Percentiles rank a stretch among this genome's conserved stretches.
phyloP scores from a whole-genome alignment of 2,797 vertebrate genomes.

The Poeciliopsis infans region DNA sequence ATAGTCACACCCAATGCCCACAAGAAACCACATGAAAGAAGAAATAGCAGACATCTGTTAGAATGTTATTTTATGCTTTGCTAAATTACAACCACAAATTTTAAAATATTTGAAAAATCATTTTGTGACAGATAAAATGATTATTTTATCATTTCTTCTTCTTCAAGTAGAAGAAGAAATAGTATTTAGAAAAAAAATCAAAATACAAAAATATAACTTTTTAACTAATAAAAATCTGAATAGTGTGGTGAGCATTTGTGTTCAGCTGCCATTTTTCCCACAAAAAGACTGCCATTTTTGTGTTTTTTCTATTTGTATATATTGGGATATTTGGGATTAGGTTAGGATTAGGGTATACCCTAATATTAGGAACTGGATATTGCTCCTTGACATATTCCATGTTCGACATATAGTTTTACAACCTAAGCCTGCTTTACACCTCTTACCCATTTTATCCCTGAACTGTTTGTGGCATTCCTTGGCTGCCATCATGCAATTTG shows the following conservation, averaged over 20 bases:
- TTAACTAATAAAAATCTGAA: too few relatives aligned
- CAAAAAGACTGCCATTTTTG: not conserved
- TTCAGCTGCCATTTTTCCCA: not conserved
- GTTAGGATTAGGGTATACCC: too few relatives aligned
- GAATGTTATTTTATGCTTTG: not conserved
- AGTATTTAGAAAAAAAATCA: not conserved
- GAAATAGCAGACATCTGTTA: constrained; percentile 35
- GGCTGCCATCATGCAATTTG: not conserved
- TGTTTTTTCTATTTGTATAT: too few relatives aligned
- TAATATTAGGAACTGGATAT: not conserved
- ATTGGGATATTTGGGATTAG: not conserved
- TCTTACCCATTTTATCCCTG: not conserved
- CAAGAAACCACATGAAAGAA: constrained; percentile 14
- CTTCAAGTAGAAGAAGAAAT: not conserved
- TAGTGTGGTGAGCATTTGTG: not conserved
- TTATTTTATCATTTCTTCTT: too few relatives aligned
- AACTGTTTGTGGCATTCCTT: not conserved
- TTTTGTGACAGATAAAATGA: not conserved
- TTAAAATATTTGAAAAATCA: not conserved
- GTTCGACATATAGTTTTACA: not conserved
- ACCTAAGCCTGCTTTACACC: not conserved
- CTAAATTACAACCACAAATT: not conserved
- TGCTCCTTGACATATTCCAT: not conserved
- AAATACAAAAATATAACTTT: too few relatives aligned
- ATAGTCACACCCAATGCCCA: constrained; percentile 6